These are phyloP conservation scores for Mus pahari DNA, from an alignment of 2,113 vertebrate species.

Conservation along the genomic window DNA sequence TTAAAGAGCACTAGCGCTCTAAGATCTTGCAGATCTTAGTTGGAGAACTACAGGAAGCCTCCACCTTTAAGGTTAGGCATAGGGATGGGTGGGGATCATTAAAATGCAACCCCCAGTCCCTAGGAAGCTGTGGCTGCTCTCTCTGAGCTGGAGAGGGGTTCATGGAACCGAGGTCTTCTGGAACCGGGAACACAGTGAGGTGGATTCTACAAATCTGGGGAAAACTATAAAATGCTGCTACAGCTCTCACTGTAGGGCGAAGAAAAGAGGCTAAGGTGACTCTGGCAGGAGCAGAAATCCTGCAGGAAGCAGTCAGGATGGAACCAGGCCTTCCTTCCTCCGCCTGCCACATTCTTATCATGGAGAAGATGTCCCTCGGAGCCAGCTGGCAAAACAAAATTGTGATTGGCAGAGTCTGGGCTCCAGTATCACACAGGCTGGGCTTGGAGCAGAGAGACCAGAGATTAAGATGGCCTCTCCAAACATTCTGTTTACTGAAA, in stretches of 20 bases:
- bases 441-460: background rate
- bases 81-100: background rate
- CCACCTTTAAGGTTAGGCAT: too few species aligned
- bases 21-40: background rate
- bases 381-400: background rate
- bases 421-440: background rate
- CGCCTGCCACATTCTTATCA: background rate
- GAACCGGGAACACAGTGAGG: background rate
- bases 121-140: background rate
- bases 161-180: background rate
- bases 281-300: background rate
- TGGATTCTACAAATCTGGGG: background rate
- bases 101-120: background rate
- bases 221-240: background rate
- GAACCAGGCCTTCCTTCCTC: background rate
- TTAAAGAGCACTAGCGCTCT: background rate
- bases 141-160: constrained; percentile 2
- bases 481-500: background rate
- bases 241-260: background rate
- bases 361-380: background rate
- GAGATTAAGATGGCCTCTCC: background rate
- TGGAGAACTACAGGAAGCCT: background rate
- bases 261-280: background rate
- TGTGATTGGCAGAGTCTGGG: background rate
- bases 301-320: background rate